phyloP scores from a whole-genome alignment of 2,113 vertebrate genomes.

The Tachysurus fulvidraco region DNA sequence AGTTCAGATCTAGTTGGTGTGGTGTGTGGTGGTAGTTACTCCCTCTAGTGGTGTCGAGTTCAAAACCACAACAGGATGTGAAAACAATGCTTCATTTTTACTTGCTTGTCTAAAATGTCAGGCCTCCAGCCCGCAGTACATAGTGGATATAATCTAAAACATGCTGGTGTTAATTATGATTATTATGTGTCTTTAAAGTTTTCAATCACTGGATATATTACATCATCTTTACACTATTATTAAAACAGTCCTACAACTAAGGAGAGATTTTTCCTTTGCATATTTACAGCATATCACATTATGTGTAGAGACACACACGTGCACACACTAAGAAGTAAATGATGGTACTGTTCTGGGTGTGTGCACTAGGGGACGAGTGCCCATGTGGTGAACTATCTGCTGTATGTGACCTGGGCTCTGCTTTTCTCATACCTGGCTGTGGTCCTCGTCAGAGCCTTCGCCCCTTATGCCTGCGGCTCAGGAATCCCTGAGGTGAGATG shows the following conservation, averaged over 20 bases:
- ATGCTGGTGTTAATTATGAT: not conserved
- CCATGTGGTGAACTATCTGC: conserved; percentile 87
- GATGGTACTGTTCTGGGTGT: conserved; percentile 25
- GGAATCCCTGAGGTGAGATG: conserved; percentile 92
- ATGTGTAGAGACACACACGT: too few species aligned
- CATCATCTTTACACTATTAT: not conserved
- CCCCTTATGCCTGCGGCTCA: conserved; percentile 93
- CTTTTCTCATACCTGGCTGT: conserved; percentile 91
- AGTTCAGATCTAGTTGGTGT: not conserved
- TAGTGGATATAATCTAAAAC: not conserved
- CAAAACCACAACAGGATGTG: conserved; percentile 14
- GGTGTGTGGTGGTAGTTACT: not conserved
- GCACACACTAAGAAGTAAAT: not conserved
- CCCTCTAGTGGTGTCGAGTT: conserved; percentile 20
- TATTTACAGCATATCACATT: not conserved
- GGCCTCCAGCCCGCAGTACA: not conserved
- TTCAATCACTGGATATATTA: not conserved
- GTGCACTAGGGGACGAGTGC: conserved; percentile 80
- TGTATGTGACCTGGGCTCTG: conserved; percentile 90
- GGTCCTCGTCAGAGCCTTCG: conserved; percentile 86
- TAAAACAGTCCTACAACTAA: not conserved
- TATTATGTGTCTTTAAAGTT: not conserved
- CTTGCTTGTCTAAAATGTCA: not conserved
- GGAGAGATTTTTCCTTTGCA: not conserved
- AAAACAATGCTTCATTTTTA: not conserved